Evolutionary conservation across 2,888 invertebrate species (phyloP), one percentile per base, ranked within the genome.

Genomic region (Cataglyphis cursor): DNA sequence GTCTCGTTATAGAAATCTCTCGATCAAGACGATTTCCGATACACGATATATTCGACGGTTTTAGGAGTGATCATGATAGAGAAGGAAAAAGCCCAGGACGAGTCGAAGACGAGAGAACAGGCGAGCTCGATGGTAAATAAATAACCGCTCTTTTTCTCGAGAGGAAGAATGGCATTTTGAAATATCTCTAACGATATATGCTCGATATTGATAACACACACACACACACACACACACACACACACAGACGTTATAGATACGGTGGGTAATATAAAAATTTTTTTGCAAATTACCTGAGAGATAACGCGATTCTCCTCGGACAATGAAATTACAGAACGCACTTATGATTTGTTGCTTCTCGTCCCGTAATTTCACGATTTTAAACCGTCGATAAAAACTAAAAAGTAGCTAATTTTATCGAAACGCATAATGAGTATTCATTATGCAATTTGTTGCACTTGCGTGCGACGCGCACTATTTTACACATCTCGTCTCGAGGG

Each of bases 71-170:
- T 85, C 74, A 90, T 90, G 88, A 92, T 87, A 57, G 89, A 89
- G 24, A 85, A 86, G 35, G 87, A 88, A 62, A 87, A 89, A 61
- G 72, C 81, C 84, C 59, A 82, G 81, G 84, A 89, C 87, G 38
- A 85, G 80, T 83, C 87, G 70, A 87, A 91, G 78, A 88, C 87
- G 4, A 78, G 88, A 44, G 83, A 82, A 24, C 91, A 90, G 74
- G 86, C 87, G 81, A 92, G 89, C 64, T 70, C 86, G 12, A 87
- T 86, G 90, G 92, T 91, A 89, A 90, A 86, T 83, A 54, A 54
- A 38, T 65, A 57, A 24, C 5, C 12, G 21, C 9, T 38, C 15
- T 35, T 54, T 38, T 35, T n/a, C 24, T 9, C 6, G 0, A 9
- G n/a, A 8, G 6, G 6, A 6, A 59, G 9, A 12, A 9, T 9